Percentiles rank a stretch among this genome's conserved stretches.
phyloP scores from a whole-genome alignment of 2,888 invertebrate species.

The Monoplex corrugatus region DNA sequence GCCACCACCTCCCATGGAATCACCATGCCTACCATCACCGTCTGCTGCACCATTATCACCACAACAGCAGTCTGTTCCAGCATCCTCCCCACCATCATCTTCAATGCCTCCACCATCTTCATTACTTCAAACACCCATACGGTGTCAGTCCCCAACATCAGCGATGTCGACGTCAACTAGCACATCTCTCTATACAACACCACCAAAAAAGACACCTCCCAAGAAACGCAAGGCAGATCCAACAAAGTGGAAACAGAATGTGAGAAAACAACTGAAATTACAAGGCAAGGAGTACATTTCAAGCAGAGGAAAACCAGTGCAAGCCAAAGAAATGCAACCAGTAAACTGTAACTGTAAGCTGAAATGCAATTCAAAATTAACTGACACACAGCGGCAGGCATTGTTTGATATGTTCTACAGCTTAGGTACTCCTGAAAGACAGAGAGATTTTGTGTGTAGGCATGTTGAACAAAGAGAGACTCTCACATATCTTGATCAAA shows the following conservation, averaged over 20 bases:
- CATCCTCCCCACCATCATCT: conserved; percentile 11
- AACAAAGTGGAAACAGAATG: conserved; percentile 20
- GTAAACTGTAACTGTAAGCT: conserved; percentile 6
- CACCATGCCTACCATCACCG: not conserved
- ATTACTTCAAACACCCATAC: not conserved
- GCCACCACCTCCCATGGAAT: not conserved
- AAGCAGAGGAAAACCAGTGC: conserved; percentile 22
- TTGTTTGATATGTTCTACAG: not conserved
- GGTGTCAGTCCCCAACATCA: not conserved
- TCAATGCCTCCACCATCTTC: not conserved
- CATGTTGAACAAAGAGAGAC: conserved; percentile 28
- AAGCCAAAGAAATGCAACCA: not conserved
- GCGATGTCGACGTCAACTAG: not conserved
- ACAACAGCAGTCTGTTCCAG: not conserved
- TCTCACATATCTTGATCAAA: not conserved
- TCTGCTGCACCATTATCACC: not conserved
- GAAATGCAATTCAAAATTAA: conserved; percentile 1
- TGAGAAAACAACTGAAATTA: conserved; percentile 7
- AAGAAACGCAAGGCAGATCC: conserved; percentile 11
- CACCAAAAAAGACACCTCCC: not conserved
- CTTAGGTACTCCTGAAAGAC: not conserved
- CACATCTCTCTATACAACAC: not conserved
- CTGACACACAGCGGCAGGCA: not conserved
- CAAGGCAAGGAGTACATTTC: not conserved
- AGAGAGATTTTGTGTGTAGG: conserved; percentile 18